Percentiles rank a stretch among this genome's conserved stretches.
Evolutionary conservation across 2,113 vertebrate genomes (phyloP).

Genomic region (Geothlypis trichas): DNA sequence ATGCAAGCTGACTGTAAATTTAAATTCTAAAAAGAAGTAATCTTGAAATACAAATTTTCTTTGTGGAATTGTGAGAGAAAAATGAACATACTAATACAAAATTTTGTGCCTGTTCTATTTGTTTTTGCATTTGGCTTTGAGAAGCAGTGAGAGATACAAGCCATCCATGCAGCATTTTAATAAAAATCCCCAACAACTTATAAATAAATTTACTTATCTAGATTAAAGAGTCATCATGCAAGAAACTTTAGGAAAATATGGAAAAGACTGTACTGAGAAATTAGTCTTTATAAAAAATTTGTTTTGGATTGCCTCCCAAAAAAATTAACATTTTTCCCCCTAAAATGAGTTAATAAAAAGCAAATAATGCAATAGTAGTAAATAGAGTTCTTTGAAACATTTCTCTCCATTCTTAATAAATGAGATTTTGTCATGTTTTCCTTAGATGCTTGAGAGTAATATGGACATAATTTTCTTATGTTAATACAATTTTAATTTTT

Average conservation of each 20-base stretch:
- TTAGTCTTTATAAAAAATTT: neutral
- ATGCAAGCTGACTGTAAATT: neutral
- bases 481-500: constrained; percentile 20
- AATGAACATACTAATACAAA: neutral
- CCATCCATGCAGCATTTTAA: neutral
- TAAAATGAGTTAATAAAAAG: neutral
- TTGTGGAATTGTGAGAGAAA: neutral
- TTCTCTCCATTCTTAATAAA: neutral
- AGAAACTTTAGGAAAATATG: neutral
- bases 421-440: neutral
- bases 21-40: neutral
- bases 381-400: neutral
- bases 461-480: neutral
- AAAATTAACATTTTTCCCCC: neutral
- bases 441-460: neutral
- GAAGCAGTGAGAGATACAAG: neutral
- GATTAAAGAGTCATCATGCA: neutral
- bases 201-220: neutral
- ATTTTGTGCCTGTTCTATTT: neutral
- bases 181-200: neutral
- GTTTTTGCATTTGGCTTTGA: neutral
- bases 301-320: neutral
- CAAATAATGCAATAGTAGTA: neutral
- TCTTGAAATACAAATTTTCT: neutral
- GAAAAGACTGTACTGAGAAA: neutral